phyloP scores from a whole-genome alignment of 2,888 invertebrate species.

The Alitta virens region DNA sequence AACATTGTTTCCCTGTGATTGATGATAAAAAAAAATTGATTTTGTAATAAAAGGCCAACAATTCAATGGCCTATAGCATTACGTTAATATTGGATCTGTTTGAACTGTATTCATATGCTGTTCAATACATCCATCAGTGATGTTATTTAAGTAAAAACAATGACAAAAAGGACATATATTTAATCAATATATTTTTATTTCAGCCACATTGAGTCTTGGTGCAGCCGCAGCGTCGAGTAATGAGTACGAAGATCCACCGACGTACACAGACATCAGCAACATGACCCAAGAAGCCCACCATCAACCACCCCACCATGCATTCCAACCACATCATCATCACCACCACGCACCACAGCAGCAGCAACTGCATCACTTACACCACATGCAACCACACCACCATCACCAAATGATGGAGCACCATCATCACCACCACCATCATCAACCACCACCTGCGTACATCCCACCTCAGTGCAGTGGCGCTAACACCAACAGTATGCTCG shows the following conservation, averaged over 20 bases:
- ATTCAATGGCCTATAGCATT: too few relatives aligned
- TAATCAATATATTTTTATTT: neutral
- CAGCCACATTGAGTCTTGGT: neutral
- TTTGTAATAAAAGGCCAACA: too few relatives aligned
- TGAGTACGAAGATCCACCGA: slow-evolving; percentile 3
- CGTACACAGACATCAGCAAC: neutral
- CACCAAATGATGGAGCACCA: slow-evolving; percentile 1
- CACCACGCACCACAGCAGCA: neutral
- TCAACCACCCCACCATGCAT: too few relatives aligned
- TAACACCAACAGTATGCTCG: neutral
- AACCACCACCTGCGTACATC: slow-evolving; percentile 2
- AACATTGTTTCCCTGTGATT: too few relatives aligned
- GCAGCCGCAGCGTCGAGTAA: neutral
- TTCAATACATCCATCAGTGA: too few relatives aligned
- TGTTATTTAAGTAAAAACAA: too few relatives aligned
- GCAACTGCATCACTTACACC: neutral
- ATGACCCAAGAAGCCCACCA: neutral
- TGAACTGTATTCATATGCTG: too few relatives aligned
- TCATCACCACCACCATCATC: slow-evolving; percentile 10
- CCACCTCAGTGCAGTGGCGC: neutral
- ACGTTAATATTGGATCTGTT: too few relatives aligned
- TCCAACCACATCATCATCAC: neutral
- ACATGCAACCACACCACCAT: slow-evolving; percentile 5
- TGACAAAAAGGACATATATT: too few relatives aligned
- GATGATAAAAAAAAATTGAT: too few relatives aligned